A percentile compares a stretch with the other conserved stretches of the same genome.
Conservation (phyloP, 2,797 vertebrate species). For the Lerista edwardsae region DNA sequence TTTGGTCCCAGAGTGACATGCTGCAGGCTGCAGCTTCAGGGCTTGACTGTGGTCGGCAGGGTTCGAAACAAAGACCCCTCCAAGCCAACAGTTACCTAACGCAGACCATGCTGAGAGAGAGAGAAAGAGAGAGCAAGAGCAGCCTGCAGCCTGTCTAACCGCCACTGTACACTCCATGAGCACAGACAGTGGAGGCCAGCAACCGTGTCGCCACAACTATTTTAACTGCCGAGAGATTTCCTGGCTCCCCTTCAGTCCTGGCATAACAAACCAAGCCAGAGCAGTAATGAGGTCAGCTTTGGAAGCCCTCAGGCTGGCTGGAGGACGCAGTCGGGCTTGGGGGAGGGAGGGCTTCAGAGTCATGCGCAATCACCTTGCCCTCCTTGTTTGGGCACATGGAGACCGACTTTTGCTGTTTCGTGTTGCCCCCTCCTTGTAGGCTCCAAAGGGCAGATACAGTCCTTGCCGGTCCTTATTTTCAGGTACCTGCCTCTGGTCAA, state of each 20-base stretch:
- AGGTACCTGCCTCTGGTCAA: too few species aligned
- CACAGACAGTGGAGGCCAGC: background rate
- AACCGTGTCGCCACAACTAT: too few species aligned
- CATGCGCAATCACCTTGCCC: background rate
- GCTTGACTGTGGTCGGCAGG: background rate
- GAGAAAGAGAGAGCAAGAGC: too few species aligned
- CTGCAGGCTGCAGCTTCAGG: background rate
- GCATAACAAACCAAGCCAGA: background rate
- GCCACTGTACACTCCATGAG: background rate
- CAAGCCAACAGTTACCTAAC: constrained; percentile 2
- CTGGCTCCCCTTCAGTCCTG: background rate
- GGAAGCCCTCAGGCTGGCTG: background rate
- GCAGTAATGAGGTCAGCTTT: background rate
- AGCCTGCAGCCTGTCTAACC: background rate
- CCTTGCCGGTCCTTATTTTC: too few species aligned
- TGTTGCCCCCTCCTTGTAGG: too few species aligned
- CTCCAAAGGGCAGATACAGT: too few species aligned
- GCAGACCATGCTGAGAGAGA: background rate
- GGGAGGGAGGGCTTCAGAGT: background rate
- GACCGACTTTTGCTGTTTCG: background rate
- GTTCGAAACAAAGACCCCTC: background rate
- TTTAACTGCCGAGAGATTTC: background rate
- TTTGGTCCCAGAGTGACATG: background rate
- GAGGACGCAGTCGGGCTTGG: background rate
- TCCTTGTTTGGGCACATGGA: background rate